phyloP scores from a whole-genome alignment of 2,888 invertebrate genomes.

The Polydrusus tereticollis region DNA sequence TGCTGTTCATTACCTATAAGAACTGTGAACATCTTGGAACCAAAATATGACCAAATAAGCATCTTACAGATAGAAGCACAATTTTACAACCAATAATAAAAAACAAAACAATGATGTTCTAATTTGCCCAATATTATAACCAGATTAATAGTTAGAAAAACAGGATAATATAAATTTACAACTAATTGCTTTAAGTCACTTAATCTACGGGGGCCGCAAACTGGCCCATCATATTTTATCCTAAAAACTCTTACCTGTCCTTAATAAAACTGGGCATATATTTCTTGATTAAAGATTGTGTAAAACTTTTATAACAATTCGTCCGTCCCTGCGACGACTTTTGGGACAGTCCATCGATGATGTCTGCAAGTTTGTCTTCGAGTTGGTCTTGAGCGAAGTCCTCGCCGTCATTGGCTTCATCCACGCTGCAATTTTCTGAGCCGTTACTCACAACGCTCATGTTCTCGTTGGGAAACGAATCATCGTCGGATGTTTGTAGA shows the following conservation, averaged over 20 bases:
- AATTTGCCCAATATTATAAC: too few relatives aligned
- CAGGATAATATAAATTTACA: too few relatives aligned
- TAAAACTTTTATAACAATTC: slow-evolving; percentile 78
- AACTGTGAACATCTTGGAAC: too few relatives aligned
- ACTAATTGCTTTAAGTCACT: too few relatives aligned
- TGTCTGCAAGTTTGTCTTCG: slow-evolving; percentile 90
- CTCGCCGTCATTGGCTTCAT: slow-evolving; percentile 68
- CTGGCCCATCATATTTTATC: too few relatives aligned
- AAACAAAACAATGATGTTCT: too few relatives aligned
- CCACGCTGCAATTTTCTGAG: slow-evolving; percentile 79
- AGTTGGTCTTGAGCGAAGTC: slow-evolving; percentile 77
- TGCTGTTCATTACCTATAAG: too few relatives aligned
- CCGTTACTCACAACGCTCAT: slow-evolving; percentile 83
- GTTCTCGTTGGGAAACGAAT: slow-evolving; percentile 86
- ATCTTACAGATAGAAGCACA: too few relatives aligned
- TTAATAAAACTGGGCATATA: slow-evolving; percentile 82
- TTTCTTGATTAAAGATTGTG: slow-evolving; percentile 82
- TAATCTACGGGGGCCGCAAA: too few relatives aligned
- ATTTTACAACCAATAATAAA: too few relatives aligned
- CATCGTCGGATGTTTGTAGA: slow-evolving; percentile 69
- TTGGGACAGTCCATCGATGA: slow-evolving; percentile 89
- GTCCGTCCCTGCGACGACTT: slow-evolving; percentile 89
- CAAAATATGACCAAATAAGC: too few relatives aligned
- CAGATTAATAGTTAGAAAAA: too few relatives aligned
- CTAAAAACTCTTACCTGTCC: slow-evolving; percentile 72